Evolutionary conservation across 1,140 invertebrate species (phyloP).

Genomic region (Drosophila serrata): DNA sequence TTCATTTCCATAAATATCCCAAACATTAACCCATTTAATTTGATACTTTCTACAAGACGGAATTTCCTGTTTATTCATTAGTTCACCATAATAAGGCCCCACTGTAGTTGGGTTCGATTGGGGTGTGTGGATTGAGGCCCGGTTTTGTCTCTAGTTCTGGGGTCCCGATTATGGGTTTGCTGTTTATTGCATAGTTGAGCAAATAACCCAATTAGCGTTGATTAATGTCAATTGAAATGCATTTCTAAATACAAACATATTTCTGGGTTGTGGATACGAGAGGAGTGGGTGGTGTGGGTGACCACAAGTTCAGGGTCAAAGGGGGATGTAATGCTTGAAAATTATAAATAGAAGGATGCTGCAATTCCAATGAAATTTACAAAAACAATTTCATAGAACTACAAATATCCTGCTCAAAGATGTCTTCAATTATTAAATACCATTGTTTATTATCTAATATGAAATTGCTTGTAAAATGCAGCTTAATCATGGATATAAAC

Average conservation of each 20-base stretch:
- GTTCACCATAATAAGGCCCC: background rate
- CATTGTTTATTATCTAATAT: background rate
- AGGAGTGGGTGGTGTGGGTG: background rate
- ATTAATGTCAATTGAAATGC: slow-evolving; percentile 83
- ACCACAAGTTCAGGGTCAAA: slow-evolving; percentile 51
- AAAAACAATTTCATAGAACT: background rate
- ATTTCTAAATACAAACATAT: slow-evolving; percentile 45
- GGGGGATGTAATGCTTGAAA: slow-evolving; percentile 7
- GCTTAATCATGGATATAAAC: background rate
- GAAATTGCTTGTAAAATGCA: background rate
- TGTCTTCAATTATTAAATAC: background rate
- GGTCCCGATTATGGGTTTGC: slow-evolving; percentile 64
- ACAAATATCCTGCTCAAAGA: too few species aligned
- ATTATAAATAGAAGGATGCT: slow-evolving; percentile 2
- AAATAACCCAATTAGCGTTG: slow-evolving; percentile 81
- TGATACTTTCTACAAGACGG: background rate
- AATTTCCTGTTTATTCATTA: too few species aligned
- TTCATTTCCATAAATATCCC: background rate
- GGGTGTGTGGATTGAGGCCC: slow-evolving; percentile 20
- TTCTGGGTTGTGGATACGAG: background rate
- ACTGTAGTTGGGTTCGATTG: slow-evolving; percentile 18
- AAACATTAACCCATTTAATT: background rate
- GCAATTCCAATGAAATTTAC: background rate
- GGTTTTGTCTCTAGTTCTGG: slow-evolving; percentile 21
- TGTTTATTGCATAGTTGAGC: slow-evolving; percentile 75